A percentile compares a stretch with the other conserved stretches of the same genome.
These are phyloP conservation scores for Porites rus DNA, from an alignment of 92 coral and sea anemone genomes.

Conservation along the genomic window DNA sequence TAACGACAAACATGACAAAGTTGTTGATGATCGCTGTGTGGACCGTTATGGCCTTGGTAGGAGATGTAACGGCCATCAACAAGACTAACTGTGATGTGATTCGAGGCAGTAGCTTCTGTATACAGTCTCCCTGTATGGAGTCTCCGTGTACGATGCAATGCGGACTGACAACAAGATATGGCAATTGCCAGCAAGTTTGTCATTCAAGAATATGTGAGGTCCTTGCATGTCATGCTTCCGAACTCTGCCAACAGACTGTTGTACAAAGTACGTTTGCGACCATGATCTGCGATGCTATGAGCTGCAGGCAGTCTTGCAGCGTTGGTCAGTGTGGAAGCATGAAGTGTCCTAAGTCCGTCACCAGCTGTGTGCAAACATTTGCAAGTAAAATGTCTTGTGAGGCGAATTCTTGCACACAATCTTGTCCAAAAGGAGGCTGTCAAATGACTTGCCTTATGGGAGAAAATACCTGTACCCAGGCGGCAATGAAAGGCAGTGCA, in stretches of 20 bases:
- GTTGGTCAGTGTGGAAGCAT: background rate
- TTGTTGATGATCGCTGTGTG: background rate
- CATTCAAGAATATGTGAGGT: background rate
- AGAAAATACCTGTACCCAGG: background rate
- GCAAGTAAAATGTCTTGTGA: constrained; percentile 1
- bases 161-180: background rate
- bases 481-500: background rate
- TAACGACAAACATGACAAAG: background rate
- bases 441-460: background rate
- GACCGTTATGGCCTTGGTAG: background rate
- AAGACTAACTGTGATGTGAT: background rate
- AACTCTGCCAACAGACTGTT: background rate
- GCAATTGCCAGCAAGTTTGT: constrained; percentile 1
- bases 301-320: background rate
- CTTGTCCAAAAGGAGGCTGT: constrained; percentile 35
- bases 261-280: background rate
- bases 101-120: background rate
- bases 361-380: background rate
- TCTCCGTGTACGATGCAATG: constrained; percentile 5
- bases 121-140: background rate
- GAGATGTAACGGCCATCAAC: background rate
- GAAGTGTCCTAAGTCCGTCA: background rate
- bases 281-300: background rate
- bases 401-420: constrained; percentile 29
- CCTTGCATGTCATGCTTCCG: background rate